A percentile compares a stretch with the other conserved stretches of the same genome.
phyloP scores from a whole-genome alignment of 2,888 invertebrate genomes.

The Dinocampus coccinellae region DNA sequence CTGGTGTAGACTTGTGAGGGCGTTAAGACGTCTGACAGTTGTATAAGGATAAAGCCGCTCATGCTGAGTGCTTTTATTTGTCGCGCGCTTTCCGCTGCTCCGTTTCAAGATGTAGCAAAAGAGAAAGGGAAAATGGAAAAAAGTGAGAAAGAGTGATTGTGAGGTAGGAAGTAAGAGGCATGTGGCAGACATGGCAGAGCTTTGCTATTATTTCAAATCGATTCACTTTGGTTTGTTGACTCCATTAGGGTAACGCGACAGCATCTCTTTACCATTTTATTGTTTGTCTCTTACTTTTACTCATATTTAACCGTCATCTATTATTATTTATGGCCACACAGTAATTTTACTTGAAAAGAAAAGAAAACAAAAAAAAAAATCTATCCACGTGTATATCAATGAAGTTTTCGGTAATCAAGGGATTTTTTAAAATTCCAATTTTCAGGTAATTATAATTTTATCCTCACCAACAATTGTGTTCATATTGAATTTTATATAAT shows the following conservation, averaged over 20 bases:
- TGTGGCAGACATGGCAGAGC: neutral
- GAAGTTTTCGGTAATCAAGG: too few species aligned
- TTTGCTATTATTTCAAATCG: constrained; percentile 65
- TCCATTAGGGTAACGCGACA: constrained; percentile 55
- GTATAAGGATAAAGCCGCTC: constrained; percentile 66
- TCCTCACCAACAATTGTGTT: too few species aligned
- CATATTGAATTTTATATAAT: too few species aligned
- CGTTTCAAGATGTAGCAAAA: constrained; percentile 18
- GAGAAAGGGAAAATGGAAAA: neutral
- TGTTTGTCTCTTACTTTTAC: neutral
- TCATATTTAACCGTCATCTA: neutral
- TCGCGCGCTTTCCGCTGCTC: constrained; percentile 53
- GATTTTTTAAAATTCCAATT: too few species aligned
- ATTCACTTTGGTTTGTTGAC: constrained; percentile 67
- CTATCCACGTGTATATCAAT: too few species aligned
- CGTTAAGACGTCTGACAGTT: constrained; percentile 65
- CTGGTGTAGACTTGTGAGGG: constrained; percentile 37
- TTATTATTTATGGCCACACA: neutral
- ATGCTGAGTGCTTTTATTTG: constrained; percentile 67
- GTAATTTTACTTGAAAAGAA: neutral
- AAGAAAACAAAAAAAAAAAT: too few species aligned
- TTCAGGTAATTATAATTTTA: too few species aligned
- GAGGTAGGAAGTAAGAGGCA: neutral
- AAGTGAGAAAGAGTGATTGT: neutral
- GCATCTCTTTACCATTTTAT: constrained; percentile 7